A percentile compares a stretch with the other conserved stretches of the same genome.
Evolutionary conservation across 2,888 invertebrate genomes (phyloP).

Genomic region (Tridacna gigas): DNA sequence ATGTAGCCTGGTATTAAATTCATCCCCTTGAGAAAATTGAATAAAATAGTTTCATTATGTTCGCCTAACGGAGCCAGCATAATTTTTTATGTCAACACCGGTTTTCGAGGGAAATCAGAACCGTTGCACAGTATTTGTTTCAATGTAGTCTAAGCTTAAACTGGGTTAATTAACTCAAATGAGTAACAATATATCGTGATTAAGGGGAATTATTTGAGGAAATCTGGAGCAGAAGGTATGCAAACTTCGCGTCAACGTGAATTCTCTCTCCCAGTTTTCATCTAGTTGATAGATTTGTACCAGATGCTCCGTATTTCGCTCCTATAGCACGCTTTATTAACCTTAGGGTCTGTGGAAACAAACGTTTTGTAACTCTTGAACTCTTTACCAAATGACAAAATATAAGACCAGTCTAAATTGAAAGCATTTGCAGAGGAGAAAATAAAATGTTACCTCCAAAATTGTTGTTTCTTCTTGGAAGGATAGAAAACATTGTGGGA

Average conservation of each 20-base stretch:
- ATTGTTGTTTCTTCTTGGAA: too few species aligned
- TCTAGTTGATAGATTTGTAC: constrained; percentile 7
- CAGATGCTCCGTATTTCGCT: constrained; percentile 2
- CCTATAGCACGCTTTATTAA: constrained; percentile 4
- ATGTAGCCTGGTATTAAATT: constrained; percentile 6
- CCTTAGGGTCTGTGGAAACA: background rate
- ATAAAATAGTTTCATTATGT: constrained; percentile 19
- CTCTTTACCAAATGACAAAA: background rate
- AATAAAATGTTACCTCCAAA: too few species aligned
- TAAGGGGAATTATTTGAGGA: background rate
- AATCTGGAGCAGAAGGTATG: background rate
- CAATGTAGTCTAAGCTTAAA: background rate
- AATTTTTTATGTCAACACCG: background rate
- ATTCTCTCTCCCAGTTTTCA: constrained; percentile 5
- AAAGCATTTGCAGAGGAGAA: too few species aligned
- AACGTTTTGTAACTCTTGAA: background rate
- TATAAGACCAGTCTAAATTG: background rate
- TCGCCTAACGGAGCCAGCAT: background rate
- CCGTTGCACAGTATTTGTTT: background rate
- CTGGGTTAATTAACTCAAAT: background rate
- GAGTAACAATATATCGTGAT: background rate
- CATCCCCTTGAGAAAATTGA: constrained; percentile 12
- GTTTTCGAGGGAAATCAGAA: background rate
- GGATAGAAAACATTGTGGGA: too few species aligned
- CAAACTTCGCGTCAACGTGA: constrained; percentile 12